These are phyloP conservation scores for Philereme vetulata DNA, from an alignment of 2,888 invertebrate genomes.

Conservation along the genomic window DNA sequence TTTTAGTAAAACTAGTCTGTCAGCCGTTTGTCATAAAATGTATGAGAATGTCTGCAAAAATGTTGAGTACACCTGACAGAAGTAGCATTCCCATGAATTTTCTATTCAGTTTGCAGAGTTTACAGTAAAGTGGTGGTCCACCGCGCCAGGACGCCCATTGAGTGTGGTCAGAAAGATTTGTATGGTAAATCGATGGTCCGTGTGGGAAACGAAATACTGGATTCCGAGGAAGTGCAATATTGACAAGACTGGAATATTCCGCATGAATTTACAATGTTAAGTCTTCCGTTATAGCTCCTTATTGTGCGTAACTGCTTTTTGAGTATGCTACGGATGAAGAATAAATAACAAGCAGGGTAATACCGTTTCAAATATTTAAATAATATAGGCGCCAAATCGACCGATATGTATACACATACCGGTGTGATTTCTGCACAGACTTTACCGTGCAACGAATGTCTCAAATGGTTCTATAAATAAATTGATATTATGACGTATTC, in stretches of 20 bases:
- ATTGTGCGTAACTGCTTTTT: not conserved
- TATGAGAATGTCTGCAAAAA: slow-evolving; percentile 37
- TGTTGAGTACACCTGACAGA: slow-evolving; percentile 22
- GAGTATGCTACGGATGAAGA: not conserved
- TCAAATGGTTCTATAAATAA: too few species aligned
- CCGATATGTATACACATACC: too few species aligned
- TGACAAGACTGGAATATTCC: slow-evolving; percentile 10
- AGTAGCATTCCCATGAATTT: slow-evolving; percentile 19
- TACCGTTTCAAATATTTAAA: too few species aligned
- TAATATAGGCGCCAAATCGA: too few species aligned
- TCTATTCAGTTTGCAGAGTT: slow-evolving; percentile 26
- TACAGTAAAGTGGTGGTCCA: slow-evolving; percentile 26
- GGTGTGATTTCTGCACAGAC: too few species aligned
- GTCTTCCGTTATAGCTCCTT: not conserved
- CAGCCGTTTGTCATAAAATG: slow-evolving; percentile 1
- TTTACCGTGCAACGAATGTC: too few species aligned
- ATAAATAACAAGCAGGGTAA: too few species aligned
- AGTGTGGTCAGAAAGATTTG: slow-evolving; percentile 35
- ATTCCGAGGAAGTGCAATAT: slow-evolving; percentile 23
- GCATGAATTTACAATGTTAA: slow-evolving; percentile 2
- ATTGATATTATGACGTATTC: too few species aligned
- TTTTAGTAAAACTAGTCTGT: too few species aligned
- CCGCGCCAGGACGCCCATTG: slow-evolving; percentile 20
- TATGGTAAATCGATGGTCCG: slow-evolving; percentile 33
- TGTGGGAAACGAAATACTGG: slow-evolving; percentile 30